These are phyloP conservation scores for Alviniconcha marisindica DNA, from an alignment of 1,140 invertebrate species.

Conservation along the genomic window DNA sequence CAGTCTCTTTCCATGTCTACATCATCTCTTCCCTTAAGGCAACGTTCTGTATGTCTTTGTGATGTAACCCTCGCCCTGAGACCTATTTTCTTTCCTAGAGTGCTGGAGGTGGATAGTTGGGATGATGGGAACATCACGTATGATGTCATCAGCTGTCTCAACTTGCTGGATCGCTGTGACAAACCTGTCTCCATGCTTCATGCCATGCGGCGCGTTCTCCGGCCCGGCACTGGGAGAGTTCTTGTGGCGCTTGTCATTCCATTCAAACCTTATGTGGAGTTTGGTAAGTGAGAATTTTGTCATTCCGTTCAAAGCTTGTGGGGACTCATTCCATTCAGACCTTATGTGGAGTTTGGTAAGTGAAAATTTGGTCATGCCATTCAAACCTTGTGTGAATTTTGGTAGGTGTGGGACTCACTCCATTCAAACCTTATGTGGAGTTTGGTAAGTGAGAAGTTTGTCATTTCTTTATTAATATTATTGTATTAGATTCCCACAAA, in stretches of 20 bases:
- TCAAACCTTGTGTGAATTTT: too few species aligned
- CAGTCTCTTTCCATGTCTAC: too few species aligned
- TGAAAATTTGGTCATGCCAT: slow-evolving; percentile 20
- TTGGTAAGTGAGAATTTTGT: slow-evolving; percentile 67
- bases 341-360: slow-evolving; percentile 88
- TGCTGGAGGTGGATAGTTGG: slow-evolving; percentile 88
- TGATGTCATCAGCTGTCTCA: slow-evolving; percentile 91
- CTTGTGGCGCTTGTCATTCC: slow-evolving; percentile 92
- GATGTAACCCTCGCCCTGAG: background rate
- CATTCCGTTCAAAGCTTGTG: too few species aligned
- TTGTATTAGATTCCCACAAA: too few species aligned
- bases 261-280: slow-evolving; percentile 93
- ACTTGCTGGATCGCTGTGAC: slow-evolving; percentile 93
- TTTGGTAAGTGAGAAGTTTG: slow-evolving; percentile 73
- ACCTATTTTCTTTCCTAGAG: slow-evolving; percentile 77
- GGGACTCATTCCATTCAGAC: slow-evolving; percentile 86
- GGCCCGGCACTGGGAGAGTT: slow-evolving; percentile 82
- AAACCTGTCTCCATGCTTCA: slow-evolving; percentile 85
- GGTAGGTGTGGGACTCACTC: slow-evolving; percentile 79
- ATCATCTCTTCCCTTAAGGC: background rate
- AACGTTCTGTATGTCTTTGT: background rate
- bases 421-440: slow-evolving; percentile 94
- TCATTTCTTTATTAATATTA: too few species aligned
- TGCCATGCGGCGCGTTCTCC: slow-evolving; percentile 82
- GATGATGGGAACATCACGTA: slow-evolving; percentile 78